phyloP scores from a whole-genome alignment of 92 coral and sea anemone genomes.

The Phymanthus crucifer region DNA sequence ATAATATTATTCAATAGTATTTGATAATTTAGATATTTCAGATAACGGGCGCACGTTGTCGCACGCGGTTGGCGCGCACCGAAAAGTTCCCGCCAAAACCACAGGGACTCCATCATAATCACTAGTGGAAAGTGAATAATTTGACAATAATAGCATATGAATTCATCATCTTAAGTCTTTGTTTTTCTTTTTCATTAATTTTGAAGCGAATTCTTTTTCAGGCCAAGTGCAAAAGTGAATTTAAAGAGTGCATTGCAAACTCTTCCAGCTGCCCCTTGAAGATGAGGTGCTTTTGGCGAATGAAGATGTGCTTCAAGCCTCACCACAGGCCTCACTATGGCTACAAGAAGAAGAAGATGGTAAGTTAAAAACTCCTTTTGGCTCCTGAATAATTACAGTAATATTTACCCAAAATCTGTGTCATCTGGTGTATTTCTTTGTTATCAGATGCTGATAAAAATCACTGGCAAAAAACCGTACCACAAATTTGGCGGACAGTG shows the following conservation, averaged over 20 bases:
- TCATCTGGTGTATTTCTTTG: no score
- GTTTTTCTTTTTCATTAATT: no score
- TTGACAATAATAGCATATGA: neutral
- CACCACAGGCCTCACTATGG: neutral
- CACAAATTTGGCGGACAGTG: neutral
- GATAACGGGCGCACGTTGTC: neutral
- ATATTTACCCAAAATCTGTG: no score
- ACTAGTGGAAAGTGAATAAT: neutral
- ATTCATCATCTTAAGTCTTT: neutral
- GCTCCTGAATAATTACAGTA: no score
- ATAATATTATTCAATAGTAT: no score
- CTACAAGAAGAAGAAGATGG: neutral
- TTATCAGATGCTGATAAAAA: neutral
- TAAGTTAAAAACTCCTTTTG: neutral
- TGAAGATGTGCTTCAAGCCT: slow-evolving; percentile 26
- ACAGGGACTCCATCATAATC: neutral
- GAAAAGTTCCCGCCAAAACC: no score
- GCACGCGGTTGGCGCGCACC: no score
- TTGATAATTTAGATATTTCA: no score
- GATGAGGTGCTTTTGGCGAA: slow-evolving; percentile 18
- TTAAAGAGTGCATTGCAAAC: slow-evolving; percentile 6
- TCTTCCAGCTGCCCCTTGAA: slow-evolving; percentile 13
- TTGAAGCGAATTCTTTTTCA: no score
- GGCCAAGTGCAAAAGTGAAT: slow-evolving; percentile 12
- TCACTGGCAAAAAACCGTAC: neutral